Base-by-base conservation (phyloP, 2,113 vertebrate species). In the Ceyx cyanopectus region DNA sequence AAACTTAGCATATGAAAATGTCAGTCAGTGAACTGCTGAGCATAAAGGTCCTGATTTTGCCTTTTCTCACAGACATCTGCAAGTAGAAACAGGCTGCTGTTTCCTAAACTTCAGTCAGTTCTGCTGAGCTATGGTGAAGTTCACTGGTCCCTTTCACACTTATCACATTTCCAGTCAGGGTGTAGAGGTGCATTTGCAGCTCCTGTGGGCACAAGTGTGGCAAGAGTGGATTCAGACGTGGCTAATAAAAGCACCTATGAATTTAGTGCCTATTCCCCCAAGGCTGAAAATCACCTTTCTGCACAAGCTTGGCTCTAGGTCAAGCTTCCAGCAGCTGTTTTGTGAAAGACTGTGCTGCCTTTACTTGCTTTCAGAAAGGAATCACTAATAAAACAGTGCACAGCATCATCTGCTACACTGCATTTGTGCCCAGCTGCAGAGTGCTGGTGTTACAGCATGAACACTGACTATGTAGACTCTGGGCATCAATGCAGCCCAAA, bases 361-460 rank as follows among this genome's bases (percentile, higher is more conserved):
- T 84, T 81, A 5, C 27, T 23, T 66, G 62, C 21, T 84, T 92
- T 90, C 4, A 8, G 62, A 75, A 75, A 84, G 74, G 41, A 79
- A 43, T 87, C 1, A 3, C 10, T 27, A 72, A 26, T 24, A 21
- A 53, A 63, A 30, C 6, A 7, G 50, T 23, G 14, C 24, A 11
- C 32, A 46, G 27, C 23, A 30, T 43, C 1, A 1, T 9, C 34
- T 81, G n/a, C 48, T 87, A 43, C 40, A 16, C 6, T 62, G 32
- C 9, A 2, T 9, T 58, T 30, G 24, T 63, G 70, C 32, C 30
- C 65, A 40, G 43, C 5, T 86, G 37, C 30, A 60, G 46, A 32
- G 45, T 29, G 41, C 45, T 69, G 32, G 11, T 1, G 1, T 12
- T 46, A 45, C 5, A 7, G 7, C 0, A 0, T 5, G 23, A 60